Evolutionary conservation across 2,888 invertebrate genomes (phyloP), one percentile per base, ranked within the genome.

Genomic region (Plemyria rubiginata): DNA sequence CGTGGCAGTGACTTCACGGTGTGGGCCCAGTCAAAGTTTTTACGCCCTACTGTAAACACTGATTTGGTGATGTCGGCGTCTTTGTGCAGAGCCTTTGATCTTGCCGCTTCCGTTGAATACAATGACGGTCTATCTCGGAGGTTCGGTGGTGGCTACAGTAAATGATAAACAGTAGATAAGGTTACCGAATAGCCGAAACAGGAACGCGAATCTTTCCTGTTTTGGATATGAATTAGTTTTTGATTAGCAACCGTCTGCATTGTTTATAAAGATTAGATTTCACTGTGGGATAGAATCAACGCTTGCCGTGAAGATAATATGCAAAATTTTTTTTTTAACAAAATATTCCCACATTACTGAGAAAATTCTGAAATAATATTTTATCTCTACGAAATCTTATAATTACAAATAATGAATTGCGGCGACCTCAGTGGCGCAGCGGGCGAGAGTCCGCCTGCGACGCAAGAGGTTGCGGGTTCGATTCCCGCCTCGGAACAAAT

Each of bases 21-120:
- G 83, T 81, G 82, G 81, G 84, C 74, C 80, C 80, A 82, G 86
- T 86, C 87, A 86, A 60, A 60, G 80, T 83, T 87, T 87, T 86
- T 84, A 84, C 81, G 82, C 80, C 79, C 74, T 72, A 73, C 78
- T 80, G 86, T 87, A 87, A 86, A 86, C 86, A 88, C 82, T 78
- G 80, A 82, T 86, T 84, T 82, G 83, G 84, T 79, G 76, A 73
- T 77, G 81, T 77, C 83, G 83, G 76, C 71, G 71, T 69, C 74
- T 73, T 74, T 76, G 72, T 72, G 76, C 68, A 66, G 58, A 46
- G 63, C 65, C 84, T 91, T 91, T 90, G 88, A 90, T 86, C 82
- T 82, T 72, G 80, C 88, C 88, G 90, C 88, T 88, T 90, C 90
- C 90, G 90, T 78, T 77, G 80, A 72, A 76, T 76, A 87, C 87